A percentile compares a stretch with the other conserved stretches of the same genome.
Evolutionary conservation across 2,113 vertebrate genomes (phyloP).

Genomic region (Ciconia stormi): DNA sequence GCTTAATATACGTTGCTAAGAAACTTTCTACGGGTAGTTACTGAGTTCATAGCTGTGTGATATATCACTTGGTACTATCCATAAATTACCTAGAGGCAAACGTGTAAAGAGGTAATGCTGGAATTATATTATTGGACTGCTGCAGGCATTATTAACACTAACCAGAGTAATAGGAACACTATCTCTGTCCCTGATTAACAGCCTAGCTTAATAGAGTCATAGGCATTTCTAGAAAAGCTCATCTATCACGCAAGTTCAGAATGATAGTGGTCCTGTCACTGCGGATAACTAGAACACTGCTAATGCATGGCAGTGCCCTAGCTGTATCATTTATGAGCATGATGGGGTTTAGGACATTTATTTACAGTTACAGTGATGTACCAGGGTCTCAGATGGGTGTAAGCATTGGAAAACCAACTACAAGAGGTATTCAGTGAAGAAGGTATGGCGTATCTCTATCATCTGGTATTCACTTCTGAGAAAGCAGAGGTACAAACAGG

Average conservation of each 20-base stretch:
- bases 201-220: background rate
- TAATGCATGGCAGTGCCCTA: background rate
- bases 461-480: background rate
- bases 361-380: background rate
- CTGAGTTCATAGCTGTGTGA: background rate
- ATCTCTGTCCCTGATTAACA: background rate
- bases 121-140: background rate
- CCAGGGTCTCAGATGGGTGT: background rate
- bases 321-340: background rate
- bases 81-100: slow-evolving; percentile 30
- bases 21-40: background rate
- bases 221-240: background rate
- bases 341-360: background rate
- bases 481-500: background rate
- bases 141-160: slow-evolving; percentile 16
- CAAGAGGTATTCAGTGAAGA: background rate
- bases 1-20: background rate
- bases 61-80: background rate
- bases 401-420: background rate
- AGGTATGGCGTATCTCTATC: fast-evolving
- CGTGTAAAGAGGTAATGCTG: background rate
- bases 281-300: background rate
- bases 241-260: background rate
- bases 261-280: background rate
- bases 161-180: background rate